Evolutionary conservation across 2,113 vertebrate genomes (phyloP).

Genomic region (Salminus brasiliensis): DNA sequence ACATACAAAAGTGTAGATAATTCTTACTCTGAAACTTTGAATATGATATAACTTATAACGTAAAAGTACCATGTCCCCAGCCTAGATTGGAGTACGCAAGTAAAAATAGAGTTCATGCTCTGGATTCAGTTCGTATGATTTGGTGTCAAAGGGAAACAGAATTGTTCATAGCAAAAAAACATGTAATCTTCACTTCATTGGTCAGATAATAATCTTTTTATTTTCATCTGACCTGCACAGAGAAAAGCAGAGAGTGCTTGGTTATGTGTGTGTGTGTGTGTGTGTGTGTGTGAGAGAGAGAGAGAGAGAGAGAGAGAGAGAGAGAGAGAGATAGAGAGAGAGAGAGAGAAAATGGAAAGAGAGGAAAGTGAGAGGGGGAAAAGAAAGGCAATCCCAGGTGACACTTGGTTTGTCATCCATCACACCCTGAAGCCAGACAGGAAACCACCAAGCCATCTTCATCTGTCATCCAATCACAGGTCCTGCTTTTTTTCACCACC

Average conservation of each 20-base stretch:
- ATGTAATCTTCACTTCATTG: background rate
- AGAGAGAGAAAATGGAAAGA: constrained; percentile 18
- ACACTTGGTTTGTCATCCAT: constrained; percentile 50
- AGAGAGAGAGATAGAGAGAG: constrained; percentile 36
- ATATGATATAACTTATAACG: background rate
- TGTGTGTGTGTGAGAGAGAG: background rate
- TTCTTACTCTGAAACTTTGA: too few relatives aligned
- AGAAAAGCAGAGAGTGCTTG: background rate
- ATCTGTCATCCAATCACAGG: constrained; percentile 67
- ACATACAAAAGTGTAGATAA: too few relatives aligned
- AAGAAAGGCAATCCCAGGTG: constrained; percentile 33
- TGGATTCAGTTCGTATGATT: background rate
- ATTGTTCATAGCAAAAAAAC: background rate
- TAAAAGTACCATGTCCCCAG: too few relatives aligned
- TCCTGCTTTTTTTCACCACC: constrained; percentile 42
- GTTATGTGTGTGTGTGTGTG: background rate
- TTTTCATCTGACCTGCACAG: background rate
- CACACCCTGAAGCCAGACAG: constrained; percentile 40
- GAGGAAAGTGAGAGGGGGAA: constrained; percentile 25
- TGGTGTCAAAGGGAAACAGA: background rate
- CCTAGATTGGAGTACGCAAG: background rate
- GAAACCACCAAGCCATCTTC: constrained; percentile 49
- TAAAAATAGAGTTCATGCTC: background rate
- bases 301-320: constrained; percentile 26
- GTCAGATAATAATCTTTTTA: constrained; percentile 1